Evolutionary conservation across 2,797 vertebrate species (phyloP).

Genomic region (Thunnus albacares): DNA sequence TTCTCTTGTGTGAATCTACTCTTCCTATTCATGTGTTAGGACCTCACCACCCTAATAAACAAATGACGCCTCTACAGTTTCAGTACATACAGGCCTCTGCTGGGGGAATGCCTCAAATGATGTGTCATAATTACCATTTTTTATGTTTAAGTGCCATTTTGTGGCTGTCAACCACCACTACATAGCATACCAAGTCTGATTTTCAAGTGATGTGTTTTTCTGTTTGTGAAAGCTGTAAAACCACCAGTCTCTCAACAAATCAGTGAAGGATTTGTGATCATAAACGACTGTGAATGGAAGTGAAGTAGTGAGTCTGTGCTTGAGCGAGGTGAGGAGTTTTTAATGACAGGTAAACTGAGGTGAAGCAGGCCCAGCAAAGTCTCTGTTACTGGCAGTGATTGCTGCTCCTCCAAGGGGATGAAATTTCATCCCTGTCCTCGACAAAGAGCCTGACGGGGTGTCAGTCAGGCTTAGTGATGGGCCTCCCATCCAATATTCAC

Average conservation of each 20-base stretch:
- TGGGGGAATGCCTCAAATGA: conserved; percentile 7
- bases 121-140: neutral
- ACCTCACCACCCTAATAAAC: conserved; percentile 54
- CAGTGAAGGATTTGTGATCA: conserved; percentile 32
- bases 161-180: conserved; percentile 32
- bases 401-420: conserved; percentile 78
- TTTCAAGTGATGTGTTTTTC: conserved; percentile 9
- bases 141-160: neutral
- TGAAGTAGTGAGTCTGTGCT: conserved; percentile 30
- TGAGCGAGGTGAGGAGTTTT: conserved; percentile 59
- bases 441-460: conserved; percentile 85
- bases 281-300: conserved; percentile 15
- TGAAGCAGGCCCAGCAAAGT: conserved; percentile 70
- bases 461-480: conserved; percentile 86
- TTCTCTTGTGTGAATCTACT: conserved; percentile 61
- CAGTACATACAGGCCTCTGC: neutral
- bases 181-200: conserved; percentile 23
- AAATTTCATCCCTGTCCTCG: conserved; percentile 85
- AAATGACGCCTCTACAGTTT: conserved; percentile 28
- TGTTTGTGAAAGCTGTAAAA: conserved; percentile 28
- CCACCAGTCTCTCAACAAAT: conserved; percentile 39
- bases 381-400: conserved; percentile 85
- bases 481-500: conserved; percentile 90
- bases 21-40: conserved; percentile 51
- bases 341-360: conserved; percentile 82